These are phyloP conservation scores for Rhagium mordax DNA, from an alignment of 2,888 invertebrate genomes.

Conservation along the genomic window DNA sequence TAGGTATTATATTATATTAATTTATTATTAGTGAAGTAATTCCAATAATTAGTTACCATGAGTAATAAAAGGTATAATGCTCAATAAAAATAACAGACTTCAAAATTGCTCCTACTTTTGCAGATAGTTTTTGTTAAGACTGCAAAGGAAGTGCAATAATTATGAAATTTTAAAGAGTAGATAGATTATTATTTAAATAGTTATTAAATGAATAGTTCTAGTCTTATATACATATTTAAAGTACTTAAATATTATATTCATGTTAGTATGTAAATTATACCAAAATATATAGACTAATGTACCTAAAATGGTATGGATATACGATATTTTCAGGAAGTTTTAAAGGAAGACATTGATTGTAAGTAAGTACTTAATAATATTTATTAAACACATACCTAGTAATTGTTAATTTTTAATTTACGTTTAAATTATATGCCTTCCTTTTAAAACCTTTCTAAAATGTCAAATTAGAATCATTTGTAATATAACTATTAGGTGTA, in stretches of 20 bases:
- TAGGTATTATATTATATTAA: constrained; percentile 39
- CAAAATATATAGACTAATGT: constrained; percentile 36
- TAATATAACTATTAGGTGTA: constrained; percentile 34
- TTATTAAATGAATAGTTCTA: constrained; percentile 54
- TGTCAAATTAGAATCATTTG: constrained; percentile 25
- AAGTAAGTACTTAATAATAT: constrained; percentile 1
- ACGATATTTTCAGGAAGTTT: constrained; percentile 31
- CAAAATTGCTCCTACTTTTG: constrained; percentile 66
- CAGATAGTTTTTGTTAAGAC: constrained; percentile 66
- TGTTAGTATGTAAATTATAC: constrained; percentile 45
- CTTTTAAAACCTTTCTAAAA: constrained; percentile 27
- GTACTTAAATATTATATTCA: constrained; percentile 48
- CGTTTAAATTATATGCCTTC: background rate
- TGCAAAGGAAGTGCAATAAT: constrained; percentile 68
- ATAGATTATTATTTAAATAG: constrained; percentile 50
- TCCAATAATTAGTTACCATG: constrained; percentile 61
- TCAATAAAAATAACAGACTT: constrained; percentile 65
- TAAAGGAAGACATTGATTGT: background rate
- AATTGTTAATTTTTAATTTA: background rate
- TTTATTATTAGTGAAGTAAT: constrained; percentile 55
- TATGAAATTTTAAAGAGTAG: constrained; percentile 45
- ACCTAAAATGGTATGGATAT: constrained; percentile 23
- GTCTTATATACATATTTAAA: constrained; percentile 49
- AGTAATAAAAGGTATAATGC: constrained; percentile 60
- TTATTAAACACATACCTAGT: constrained; percentile 10